Base-by-base conservation (phyloP, 1,140 invertebrate species). In the Pachyrhynchus sulphureomaculatus region DNA sequence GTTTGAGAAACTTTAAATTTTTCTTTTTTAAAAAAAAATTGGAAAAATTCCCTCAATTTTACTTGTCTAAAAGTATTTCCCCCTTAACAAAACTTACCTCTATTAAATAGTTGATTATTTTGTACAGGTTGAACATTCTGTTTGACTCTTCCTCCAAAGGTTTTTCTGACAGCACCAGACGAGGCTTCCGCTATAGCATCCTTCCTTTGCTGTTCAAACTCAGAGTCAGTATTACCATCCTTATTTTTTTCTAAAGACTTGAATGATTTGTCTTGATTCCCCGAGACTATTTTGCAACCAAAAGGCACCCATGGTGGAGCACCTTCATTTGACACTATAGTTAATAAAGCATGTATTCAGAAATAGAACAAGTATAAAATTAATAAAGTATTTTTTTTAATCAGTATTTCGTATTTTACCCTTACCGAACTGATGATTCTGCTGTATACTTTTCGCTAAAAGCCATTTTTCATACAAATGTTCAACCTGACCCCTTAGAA, bases 381-480 rank as follows among this genome's bases (percentile, higher is more conserved):
- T n/a, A n/a, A n/a, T 2, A 33, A n/a, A 32, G 4, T 51, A 36
- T n/a, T 21, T 26, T 45, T 8, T 18, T 23, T 20, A 20, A 13
- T 5, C n/a, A n/a, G n/a, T n/a, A n/a, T n/a, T n/a, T n/a, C n/a
- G n/a, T n/a, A n/a, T n/a, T n/a, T 33, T 37, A 36, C 18, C 26
- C n/a, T 20, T 33, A 49, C 85, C 83, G 63, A 36, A 36, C 20
- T 55, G 41, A 41, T 81, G 87, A 68, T 90, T 88, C 64, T 84
- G 85, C 2, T 89, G 86, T 53, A 94, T 79, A 78, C 85, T 88
- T 75, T 88, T 84, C 65, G 91, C 90, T 18, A 95, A 74, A 75
- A 94, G 88, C 93, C 93, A 96, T 75, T 92, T 94, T 71, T 95
- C 92, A 59, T 91, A 86, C 68, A 96, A 79, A 65, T 82, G 82